These are phyloP conservation scores for Drosophila nr. perissopoda DNA, from an alignment of 2,888 invertebrate genomes.

Conservation along the genomic window DNA sequence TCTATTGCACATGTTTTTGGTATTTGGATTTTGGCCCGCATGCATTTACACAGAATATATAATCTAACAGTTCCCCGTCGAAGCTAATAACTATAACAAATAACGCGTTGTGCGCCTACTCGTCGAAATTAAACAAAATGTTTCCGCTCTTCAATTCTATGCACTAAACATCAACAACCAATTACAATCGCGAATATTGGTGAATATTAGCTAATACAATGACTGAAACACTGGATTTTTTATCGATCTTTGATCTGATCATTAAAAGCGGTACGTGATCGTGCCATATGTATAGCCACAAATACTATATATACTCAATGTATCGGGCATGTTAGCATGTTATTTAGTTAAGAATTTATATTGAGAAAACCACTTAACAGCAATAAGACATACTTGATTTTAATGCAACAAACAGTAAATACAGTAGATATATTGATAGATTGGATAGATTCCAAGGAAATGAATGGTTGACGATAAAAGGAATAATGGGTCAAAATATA, in stretches of 20 bases:
- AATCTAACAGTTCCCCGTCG: constrained; percentile 56
- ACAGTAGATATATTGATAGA: not conserved
- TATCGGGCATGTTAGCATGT: not conserved
- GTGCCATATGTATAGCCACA: constrained; percentile 1
- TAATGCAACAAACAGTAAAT: not conserved
- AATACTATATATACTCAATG: not conserved
- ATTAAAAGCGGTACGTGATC: constrained; percentile 68
- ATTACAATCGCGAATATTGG: constrained; percentile 25
- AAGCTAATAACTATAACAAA: constrained; percentile 24
- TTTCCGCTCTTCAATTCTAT: constrained; percentile 26
- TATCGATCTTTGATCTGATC: constrained; percentile 77
- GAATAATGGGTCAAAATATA: not conserved
- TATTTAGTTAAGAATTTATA: not conserved
- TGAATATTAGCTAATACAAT: constrained; percentile 39
- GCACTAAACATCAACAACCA: constrained; percentile 24
- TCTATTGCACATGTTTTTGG: constrained; percentile 48
- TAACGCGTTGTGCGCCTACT: constrained; percentile 43
- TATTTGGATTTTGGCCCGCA: constrained; percentile 29
- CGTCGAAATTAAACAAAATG: constrained; percentile 47
- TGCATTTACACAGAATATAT: constrained; percentile 47
- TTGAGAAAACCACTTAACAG: not conserved
- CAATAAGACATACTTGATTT: not conserved
- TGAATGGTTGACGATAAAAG: not conserved
- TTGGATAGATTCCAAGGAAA: not conserved
- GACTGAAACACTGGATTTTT: constrained; percentile 70